Conservation (phyloP, 2,888 invertebrate genomes). For the Noctua comes region DNA sequence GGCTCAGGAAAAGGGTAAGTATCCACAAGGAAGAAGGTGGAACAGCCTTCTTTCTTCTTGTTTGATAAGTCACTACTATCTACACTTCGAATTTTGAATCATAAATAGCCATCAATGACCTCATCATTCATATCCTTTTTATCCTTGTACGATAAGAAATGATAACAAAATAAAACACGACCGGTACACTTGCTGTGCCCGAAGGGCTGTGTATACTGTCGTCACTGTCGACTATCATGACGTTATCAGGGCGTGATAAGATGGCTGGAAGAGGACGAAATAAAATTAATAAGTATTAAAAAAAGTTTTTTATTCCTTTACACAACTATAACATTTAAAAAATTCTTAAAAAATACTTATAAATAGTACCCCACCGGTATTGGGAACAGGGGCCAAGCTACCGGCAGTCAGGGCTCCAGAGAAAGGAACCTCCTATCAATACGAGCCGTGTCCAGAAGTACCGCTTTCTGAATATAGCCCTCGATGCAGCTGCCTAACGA, state of each 20-base stretch:
- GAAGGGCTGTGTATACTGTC: not conserved
- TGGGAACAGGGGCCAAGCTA: not conserved
- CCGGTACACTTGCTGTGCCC: not conserved
- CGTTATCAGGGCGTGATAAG: conserved; percentile 16
- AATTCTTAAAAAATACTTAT: not conserved
- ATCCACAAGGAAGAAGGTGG: not conserved
- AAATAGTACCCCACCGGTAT: not conserved
- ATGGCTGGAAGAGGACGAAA: not conserved
- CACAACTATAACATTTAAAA: not conserved
- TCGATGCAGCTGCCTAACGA: not conserved
- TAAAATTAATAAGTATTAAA: not conserved
- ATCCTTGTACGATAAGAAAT: conserved; percentile 6
- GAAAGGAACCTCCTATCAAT: not conserved
- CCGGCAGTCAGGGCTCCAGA: not conserved
- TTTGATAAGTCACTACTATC: not conserved
- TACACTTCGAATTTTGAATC: not conserved
- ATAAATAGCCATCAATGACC: not conserved
- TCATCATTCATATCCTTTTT: not conserved
- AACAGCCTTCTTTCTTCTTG: not conserved
- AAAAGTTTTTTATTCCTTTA: not conserved
- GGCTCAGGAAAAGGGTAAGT: not conserved
- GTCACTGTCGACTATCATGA: not conserved
- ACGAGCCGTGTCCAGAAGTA: not conserved
- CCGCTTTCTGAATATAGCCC: not conserved
- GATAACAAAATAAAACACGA: conserved; percentile 19